Base-by-base conservation (phyloP, 1,140 invertebrate species). In the Drosophila sp. region DNA sequence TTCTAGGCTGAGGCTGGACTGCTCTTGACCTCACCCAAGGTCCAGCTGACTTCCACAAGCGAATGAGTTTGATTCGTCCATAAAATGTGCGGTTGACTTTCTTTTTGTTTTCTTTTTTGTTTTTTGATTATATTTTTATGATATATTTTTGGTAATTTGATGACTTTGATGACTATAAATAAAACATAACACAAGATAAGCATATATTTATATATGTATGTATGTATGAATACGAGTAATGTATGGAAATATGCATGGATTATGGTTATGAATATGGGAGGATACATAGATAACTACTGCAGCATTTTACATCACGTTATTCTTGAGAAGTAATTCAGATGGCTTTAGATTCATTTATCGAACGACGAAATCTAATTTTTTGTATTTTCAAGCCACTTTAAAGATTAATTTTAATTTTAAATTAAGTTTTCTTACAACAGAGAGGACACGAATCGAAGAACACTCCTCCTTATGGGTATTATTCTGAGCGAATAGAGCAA, bases 1-100 rank as follows among this genome's bases (percentile, higher is more conserved):
- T 56, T 35, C 47, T 70, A 50, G 44, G 44, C 7, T 60, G 10
- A 38, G 35, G 10, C 63, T 33, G 47, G 41, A 62, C 56, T 58
- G 70, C 73, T 78, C 66, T 66, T 66, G 63, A 72, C 68, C 78
- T 73, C 66, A 70, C 67, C 60, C 79, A 79, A 76, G 69, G 68
- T 87, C 75, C 82, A 68, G 66, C 66, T 75, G 75, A 50, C 64
- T 61, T 81, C 82, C 78, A 72, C 70, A 86, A 80, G 81, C 81
- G 61, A 75, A 78, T 77, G 65, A 66, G 60, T 81, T 76, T 71
- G 68, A 73, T 74, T 72, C 65, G 71, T 86, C 82, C 82, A 86
- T 87, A 87, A 86, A 86, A 82, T 79, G 41, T 44, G 75, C 82
- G 41, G n/a, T 69, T 30, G 50, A n/a, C 38, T 60, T 40, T 32